Evolutionary conservation across 2,888 invertebrate species (phyloP).

Genomic region (Harmothoe impar): DNA sequence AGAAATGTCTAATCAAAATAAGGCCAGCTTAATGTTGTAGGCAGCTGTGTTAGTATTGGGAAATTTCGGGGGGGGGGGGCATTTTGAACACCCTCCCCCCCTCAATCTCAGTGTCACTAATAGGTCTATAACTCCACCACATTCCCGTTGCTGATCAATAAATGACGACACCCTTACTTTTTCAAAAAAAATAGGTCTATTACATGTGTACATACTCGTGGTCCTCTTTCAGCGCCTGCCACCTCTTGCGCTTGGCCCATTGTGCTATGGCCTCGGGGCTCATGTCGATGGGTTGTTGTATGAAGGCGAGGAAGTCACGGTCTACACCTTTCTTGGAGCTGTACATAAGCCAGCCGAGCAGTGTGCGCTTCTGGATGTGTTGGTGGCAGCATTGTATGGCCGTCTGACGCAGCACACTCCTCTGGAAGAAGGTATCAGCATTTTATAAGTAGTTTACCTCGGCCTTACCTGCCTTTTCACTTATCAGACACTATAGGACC

Average conservation of each 20-base stretch:
- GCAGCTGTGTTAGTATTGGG: no score
- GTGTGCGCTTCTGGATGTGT: neutral
- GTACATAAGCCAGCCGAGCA: constrained; percentile 64
- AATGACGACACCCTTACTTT: no score
- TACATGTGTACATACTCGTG: constrained; percentile 67
- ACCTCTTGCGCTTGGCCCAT: constrained; percentile 68
- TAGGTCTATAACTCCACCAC: no score
- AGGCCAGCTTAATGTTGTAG: no score
- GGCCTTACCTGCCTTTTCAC: no score
- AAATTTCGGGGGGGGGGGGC: no score
- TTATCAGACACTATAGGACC: no score
- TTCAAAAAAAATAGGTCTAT: neutral
- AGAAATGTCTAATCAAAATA: no score
- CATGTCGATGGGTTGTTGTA: constrained; percentile 70
- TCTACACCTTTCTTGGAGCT: constrained; percentile 66
- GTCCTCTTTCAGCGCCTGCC: constrained; percentile 65
- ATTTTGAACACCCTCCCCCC: no score
- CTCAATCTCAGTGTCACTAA: no score
- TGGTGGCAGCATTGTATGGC: neutral
- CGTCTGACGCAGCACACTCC: neutral
- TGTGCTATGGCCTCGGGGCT: constrained; percentile 58
- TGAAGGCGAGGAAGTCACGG: constrained; percentile 65
- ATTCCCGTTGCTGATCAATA: no score
- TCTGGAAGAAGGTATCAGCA: neutral
- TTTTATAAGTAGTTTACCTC: no score